phyloP scores from a whole-genome alignment of 2,113 vertebrate species.

The Paradoxurus hermaphroditus region DNA sequence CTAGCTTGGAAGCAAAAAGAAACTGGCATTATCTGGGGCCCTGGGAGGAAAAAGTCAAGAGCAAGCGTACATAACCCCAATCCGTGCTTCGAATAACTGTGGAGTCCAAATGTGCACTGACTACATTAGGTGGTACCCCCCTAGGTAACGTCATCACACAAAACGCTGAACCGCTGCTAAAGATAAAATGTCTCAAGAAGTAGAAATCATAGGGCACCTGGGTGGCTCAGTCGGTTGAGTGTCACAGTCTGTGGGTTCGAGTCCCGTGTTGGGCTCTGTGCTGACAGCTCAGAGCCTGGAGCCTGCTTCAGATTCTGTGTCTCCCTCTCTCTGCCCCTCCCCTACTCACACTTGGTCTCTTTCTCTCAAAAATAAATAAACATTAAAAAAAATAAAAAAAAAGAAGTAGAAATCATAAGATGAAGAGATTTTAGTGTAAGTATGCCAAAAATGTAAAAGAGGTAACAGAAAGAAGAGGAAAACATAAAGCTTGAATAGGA shows the following conservation, averaged over 20 bases:
- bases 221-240: too few species aligned
- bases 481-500: not conserved
- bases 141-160: not conserved
- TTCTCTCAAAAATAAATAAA: too few species aligned
- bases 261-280: too few species aligned
- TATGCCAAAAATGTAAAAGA: not conserved
- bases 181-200: constrained; percentile 6
- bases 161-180: not conserved
- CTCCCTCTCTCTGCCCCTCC: too few species aligned
- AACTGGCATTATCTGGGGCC: not conserved
- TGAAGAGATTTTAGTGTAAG: not conserved
- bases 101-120: not conserved
- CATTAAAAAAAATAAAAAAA: too few species aligned
- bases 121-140: not conserved
- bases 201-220: not conserved
- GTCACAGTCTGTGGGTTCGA: too few species aligned
- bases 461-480: not conserved
- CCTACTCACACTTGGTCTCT: too few species aligned
- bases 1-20: not conserved
- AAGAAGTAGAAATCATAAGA: not conserved
- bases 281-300: too few species aligned
- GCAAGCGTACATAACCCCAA: not conserved
- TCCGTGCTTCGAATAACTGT: not conserved
- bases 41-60: constrained; percentile 23
- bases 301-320: too few species aligned